phyloP scores from a whole-genome alignment of 53 echinoderm and acorn worm genomes.

The Mesocentrotus franciscanus region DNA sequence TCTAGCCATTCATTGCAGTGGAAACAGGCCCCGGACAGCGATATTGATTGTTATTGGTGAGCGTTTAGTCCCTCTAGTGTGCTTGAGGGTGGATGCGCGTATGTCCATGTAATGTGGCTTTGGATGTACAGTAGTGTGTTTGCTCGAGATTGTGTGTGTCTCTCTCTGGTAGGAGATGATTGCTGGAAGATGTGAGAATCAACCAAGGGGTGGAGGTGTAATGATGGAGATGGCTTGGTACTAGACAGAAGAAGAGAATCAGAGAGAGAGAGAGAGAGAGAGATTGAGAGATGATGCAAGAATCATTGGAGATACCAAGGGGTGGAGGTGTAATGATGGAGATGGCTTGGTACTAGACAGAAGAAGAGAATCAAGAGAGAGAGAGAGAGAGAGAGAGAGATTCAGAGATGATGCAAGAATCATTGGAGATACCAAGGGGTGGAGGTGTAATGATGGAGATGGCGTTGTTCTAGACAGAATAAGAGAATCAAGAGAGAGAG shows the following conservation, averaged over 20 bases:
- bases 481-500: neutral
- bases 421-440: too few species aligned
- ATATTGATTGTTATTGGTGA: constrained; percentile 23
- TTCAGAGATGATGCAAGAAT: neutral
- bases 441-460: too few species aligned
- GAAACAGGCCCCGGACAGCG: neutral
- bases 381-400: neutral
- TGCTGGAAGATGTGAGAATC: neutral
- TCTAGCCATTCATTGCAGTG: neutral
- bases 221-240: neutral
- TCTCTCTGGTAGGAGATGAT: neutral
- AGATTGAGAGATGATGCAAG: neutral
- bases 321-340: too few species aligned
- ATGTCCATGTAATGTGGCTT: neutral
- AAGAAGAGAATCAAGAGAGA: neutral
- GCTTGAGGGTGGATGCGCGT: neutral
- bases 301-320: too few species aligned
- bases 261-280: neutral
- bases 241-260: neutral
- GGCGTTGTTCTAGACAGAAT: too few species aligned
- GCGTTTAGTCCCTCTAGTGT: neutral
- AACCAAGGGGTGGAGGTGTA: neutral
- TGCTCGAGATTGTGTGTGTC: neutral
- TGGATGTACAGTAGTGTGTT: neutral
- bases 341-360: too few species aligned